Percentiles rank a stretch among this genome's conserved stretches.
Evolutionary conservation across 2,888 invertebrate genomes (phyloP).

Genomic region (Bhutanitis thaidina): DNA sequence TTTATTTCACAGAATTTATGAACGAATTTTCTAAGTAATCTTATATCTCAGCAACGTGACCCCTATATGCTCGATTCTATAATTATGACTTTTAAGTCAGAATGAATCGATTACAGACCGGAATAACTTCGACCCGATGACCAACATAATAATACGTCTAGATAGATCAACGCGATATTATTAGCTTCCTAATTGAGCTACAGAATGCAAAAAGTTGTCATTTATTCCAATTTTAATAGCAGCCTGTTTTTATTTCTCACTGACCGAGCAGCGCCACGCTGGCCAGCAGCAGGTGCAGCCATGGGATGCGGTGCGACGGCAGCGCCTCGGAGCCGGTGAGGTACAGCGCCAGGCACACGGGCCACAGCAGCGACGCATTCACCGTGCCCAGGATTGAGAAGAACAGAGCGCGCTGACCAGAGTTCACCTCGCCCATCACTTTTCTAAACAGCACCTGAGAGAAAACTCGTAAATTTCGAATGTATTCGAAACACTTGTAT

Average conservation of each 20-base stretch:
- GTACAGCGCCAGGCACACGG: conserved; percentile 91
- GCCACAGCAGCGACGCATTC: conserved; percentile 94
- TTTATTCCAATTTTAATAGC: too few relatives aligned
- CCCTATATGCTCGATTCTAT: too few relatives aligned
- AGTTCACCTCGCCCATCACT: conserved; percentile 95
- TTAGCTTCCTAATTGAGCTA: too few relatives aligned
- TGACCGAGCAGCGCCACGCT: conserved; percentile 89
- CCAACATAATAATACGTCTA: too few relatives aligned
- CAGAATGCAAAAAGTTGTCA: too few relatives aligned
- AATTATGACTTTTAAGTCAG: too few relatives aligned
- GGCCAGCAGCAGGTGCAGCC: conserved; percentile 90
- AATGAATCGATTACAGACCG: too few relatives aligned
- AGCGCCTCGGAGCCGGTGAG: conserved; percentile 92
- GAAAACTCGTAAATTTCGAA: not conserved
- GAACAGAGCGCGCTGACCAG: conserved; percentile 95
- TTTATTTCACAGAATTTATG: too few relatives aligned
- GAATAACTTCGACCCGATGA: too few relatives aligned
- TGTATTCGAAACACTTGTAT: not conserved
- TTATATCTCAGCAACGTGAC: too few relatives aligned
- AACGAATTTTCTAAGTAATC: too few relatives aligned
- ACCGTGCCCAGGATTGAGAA: conserved; percentile 94
- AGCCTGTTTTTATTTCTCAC: conserved; percentile 26
- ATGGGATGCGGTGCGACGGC: conserved; percentile 90
- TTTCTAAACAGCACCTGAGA: conserved; percentile 94
- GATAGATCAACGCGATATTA: too few relatives aligned